Evolutionary conservation across 2,888 invertebrate species (phyloP), one percentile per base, ranked within the genome.

Genomic region (Polyommatus icarus): DNA sequence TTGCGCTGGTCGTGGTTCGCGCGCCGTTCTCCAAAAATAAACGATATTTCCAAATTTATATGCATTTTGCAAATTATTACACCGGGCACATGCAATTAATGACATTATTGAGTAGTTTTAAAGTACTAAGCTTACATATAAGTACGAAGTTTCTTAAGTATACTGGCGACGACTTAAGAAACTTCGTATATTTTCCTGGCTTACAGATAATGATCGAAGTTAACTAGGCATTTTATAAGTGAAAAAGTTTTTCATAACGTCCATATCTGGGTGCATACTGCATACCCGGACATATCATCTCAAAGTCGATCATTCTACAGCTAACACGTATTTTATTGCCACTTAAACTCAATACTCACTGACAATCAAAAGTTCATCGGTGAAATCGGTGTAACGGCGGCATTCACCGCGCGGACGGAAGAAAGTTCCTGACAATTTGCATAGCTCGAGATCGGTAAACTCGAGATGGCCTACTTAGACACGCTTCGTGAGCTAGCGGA

Each of bases 391-490:
- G 90, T 90, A 90, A 90, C 89, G 89, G 85, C 90, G 88, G 87
- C 82, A 78, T 80, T 88, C 86, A 86, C 87, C 85, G 86, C 86
- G 89, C 90, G 90, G 91, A 89, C 91, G 90, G 91, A 93, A 92
- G 93, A 93, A 94, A 93, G 92, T 93, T 91, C 91, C 91, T 90
- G 88, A 83, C 85, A 84, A 93, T 93, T 92, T 91, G 89, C 93
- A 93, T 92, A 88, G 90, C 82, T 82, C 82, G 82, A 85, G 79
- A 85, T 82, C 80, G 80, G 78, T 83, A 82, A 82, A 85, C 85
- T 83, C 83, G 83, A 85, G 93, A 92, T 93, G 92, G 85, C 92
- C 93, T 82, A 93, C 92, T 88, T 91, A 92, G 92, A 91, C 92
- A 91, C 84, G 87, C 84, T 87, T 87, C 87, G 88, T 90, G 87